These are phyloP conservation scores for Eupithecia exiguata DNA, from an alignment of 2,888 invertebrate species.

Conservation along the genomic window DNA sequence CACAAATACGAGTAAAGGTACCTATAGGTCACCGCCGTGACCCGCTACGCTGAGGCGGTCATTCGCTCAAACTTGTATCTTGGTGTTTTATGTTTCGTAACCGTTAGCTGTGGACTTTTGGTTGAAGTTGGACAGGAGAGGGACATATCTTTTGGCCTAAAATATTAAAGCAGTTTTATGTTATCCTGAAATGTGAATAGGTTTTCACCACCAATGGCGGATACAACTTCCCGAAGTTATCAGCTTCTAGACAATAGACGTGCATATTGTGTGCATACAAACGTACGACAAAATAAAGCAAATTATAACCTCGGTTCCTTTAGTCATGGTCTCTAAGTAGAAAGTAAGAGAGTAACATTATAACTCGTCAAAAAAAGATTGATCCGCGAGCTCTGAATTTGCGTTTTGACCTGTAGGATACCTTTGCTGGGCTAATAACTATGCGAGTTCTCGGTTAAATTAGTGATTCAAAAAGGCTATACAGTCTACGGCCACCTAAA, in stretches of 20 bases:
- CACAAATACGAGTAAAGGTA: constrained; percentile 67
- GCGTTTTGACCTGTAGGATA: neutral
- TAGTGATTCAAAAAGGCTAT: neutral
- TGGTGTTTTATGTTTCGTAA: constrained; percentile 63
- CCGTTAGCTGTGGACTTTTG: constrained; percentile 43
- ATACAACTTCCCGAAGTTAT: neutral
- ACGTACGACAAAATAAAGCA: neutral
- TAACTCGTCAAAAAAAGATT: neutral
- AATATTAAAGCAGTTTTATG: neutral
- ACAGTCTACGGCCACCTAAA: neutral
- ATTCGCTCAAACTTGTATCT: constrained; percentile 58
- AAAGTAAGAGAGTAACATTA: neutral
- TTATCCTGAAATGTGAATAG: neutral
- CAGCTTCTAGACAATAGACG: neutral
- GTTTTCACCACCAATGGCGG: neutral
- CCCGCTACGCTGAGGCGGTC: constrained; percentile 61
- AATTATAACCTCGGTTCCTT: neutral
- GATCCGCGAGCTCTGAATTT: neutral
- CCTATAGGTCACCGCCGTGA: constrained; percentile 78
- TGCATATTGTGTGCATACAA: neutral
- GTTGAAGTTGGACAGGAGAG: neutral
- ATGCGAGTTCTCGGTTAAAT: neutral
- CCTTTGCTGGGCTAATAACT: neutral
- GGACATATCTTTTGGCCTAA: constrained; percentile 9
- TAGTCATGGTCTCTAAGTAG: neutral